These are phyloP conservation scores for Erinaceus europaeus DNA, from an alignment of 2,113 vertebrate genomes.

Conservation along the genomic window DNA sequence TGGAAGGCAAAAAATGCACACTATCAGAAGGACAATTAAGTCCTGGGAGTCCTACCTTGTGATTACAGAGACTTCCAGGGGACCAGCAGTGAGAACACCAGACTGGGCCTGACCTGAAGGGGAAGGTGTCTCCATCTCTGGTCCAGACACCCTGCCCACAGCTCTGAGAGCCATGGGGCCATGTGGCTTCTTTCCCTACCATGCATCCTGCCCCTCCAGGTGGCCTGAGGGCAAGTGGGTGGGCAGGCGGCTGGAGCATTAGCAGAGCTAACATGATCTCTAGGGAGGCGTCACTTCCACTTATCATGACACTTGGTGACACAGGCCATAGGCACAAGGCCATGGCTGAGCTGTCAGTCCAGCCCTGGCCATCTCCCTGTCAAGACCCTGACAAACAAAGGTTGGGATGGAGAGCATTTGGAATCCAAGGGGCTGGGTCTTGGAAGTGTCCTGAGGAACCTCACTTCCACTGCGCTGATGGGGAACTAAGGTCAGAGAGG, in stretches of 20 bases:
- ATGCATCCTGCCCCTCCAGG: slow-evolving; percentile 42
- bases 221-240: slow-evolving; percentile 53
- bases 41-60: background rate
- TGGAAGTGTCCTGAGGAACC: background rate
- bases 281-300: slow-evolving; percentile 63
- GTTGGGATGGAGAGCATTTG: background rate
- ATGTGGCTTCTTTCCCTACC: slow-evolving; percentile 69
- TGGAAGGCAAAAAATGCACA: background rate
- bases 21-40: background rate
- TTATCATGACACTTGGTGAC: slow-evolving; percentile 63
- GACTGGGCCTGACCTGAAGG: background rate
- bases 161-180: slow-evolving; percentile 44
- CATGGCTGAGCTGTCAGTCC: slow-evolving; percentile 9
- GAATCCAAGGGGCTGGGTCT: background rate
- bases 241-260: slow-evolving; percentile 45
- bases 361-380: background rate
- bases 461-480: too few relatives aligned
- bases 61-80: background rate
- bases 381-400: background rate
- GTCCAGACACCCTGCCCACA: background rate
- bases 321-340: slow-evolving; percentile 56
- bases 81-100: background rate
- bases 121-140: background rate
- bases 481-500: background rate
- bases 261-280: slow-evolving; percentile 52